Base-by-base conservation (phyloP, 2,113 vertebrate species). In the Ameiurus melas region DNA sequence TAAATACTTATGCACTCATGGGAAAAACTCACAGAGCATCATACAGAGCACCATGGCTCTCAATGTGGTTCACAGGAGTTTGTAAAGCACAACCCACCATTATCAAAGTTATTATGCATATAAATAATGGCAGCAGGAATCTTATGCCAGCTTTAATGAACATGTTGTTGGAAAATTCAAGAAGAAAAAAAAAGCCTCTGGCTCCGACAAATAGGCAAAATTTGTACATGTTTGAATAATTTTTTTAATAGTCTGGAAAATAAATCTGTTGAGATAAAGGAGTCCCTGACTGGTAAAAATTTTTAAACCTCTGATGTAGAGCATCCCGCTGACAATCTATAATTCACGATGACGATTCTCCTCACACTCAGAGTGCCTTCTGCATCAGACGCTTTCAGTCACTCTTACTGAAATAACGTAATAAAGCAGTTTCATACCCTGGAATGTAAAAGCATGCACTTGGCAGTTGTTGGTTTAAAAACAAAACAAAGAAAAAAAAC, bases 401-500 rank as follows among this genome's bases (percentile, higher is more conserved):
- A 86, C 43, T 39, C 33, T 55, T n/a, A 36, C 62, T 81, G 13
- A 36, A 66, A 47, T 13, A 13, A 68, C n/a, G 13, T 58, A 73
- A 13, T 20, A 85, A 86, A 47, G 5, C n/a, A 79, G n/a, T 53
- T 80, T 53, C 20, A 81, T 17, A 25, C 62, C 8, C n/a, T 71
- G 86, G 86, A 87, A 87, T 87, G 86, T 68, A 36, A 68, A 86
- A 80, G 39, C 85, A 66, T 79, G 17, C 58, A 60, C 27, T 66
- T 66, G 20, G 20, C 9, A 85, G 55, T 25, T 4, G 1, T 75
- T 51, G 58, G 0, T 22, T 70, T n/a, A 73, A 73, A 73, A 73
- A 39, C 39, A 7, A 13, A 66, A 66, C 7, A 17, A 25, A 25
- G 1, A 39, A 55, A 14, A 9, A 16, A 68, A 30, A 16, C 25